Percentiles rank a stretch among this genome's conserved stretches.
These are phyloP conservation scores for Leptothorax acervorum DNA, from an alignment of 2,888 invertebrate genomes.

Conservation along the genomic window DNA sequence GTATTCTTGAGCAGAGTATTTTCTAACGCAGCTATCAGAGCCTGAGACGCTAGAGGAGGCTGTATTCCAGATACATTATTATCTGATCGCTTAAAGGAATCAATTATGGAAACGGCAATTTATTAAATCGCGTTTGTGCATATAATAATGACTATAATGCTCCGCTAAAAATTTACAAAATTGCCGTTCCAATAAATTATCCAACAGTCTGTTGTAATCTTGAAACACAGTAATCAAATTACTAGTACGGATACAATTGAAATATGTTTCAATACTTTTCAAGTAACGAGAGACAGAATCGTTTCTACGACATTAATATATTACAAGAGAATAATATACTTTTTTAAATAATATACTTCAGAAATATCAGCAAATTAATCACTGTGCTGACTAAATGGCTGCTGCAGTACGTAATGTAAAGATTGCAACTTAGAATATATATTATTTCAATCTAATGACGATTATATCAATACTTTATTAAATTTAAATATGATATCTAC, in stretches of 20 bases:
- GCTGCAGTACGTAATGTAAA: neutral
- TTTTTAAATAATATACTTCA: constrained; percentile 16
- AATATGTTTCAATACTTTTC: constrained; percentile 49
- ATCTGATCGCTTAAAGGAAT: constrained; percentile 63
- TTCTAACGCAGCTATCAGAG: constrained; percentile 82
- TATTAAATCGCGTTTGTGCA: constrained; percentile 45
- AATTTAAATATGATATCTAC: neutral
- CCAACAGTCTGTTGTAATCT: constrained; percentile 36
- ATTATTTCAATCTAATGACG: neutral
- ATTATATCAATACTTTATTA: neutral
- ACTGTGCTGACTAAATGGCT: constrained; percentile 22
- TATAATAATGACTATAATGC: neutral
- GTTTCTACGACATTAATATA: constrained; percentile 14
- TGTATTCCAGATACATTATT: constrained; percentile 77
- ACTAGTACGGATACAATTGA: constrained; percentile 46
- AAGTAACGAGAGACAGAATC: constrained; percentile 32
- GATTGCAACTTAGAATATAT: neutral
- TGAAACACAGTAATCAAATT: constrained; percentile 63
- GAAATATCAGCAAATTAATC: constrained; percentile 56
- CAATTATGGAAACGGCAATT: constrained; percentile 64
- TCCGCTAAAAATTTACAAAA: constrained; percentile 59
- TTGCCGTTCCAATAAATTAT: constrained; percentile 60
- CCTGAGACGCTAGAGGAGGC: constrained; percentile 79
- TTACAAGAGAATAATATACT: constrained; percentile 30
- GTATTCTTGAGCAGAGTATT: constrained; percentile 80